Conservation (phyloP, 1,140 invertebrate species). For the Drosophila varians region DNA sequence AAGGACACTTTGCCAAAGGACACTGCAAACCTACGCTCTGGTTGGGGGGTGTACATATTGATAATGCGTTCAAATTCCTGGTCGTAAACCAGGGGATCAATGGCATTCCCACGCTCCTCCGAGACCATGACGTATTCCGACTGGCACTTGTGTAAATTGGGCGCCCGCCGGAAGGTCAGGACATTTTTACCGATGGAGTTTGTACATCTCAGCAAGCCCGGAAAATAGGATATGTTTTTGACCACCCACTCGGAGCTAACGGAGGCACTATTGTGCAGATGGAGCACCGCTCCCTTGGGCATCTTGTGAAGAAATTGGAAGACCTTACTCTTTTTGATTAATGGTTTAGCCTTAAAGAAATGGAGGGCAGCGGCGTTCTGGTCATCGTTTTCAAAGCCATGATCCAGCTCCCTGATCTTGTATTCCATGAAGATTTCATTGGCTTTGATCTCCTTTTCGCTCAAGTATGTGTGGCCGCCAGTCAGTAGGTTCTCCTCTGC, state of each 20-base stretch:
- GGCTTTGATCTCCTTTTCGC: conserved; percentile 85
- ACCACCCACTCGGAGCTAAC: conserved; percentile 88
- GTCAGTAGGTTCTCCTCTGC: conserved; percentile 78
- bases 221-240: conserved; percentile 87
- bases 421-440: conserved; percentile 88
- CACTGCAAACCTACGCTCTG: conserved; percentile 79
- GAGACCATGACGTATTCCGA: conserved; percentile 84
- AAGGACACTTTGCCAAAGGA: not conserved
- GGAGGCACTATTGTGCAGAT: conserved; percentile 89
- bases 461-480: conserved; percentile 85
- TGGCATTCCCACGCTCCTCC: conserved; percentile 83
- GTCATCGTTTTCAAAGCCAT: conserved; percentile 64
- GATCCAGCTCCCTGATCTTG: conserved; percentile 86
- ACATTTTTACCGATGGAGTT: conserved; percentile 77
- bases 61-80: conserved; percentile 85
- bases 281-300: conserved; percentile 90
- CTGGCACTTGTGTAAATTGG: conserved; percentile 82
- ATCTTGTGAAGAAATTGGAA: conserved; percentile 88
- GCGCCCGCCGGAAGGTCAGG: conserved; percentile 56
- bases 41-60: conserved; percentile 85
- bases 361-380: conserved; percentile 85
- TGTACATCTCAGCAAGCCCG: conserved; percentile 88
- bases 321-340: conserved; percentile 87
- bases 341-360: conserved; percentile 87
- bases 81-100: conserved; percentile 85